These are phyloP conservation scores for Cyrtodaria siliqua DNA, from an alignment of 2,888 invertebrate genomes.

Conservation along the genomic window DNA sequence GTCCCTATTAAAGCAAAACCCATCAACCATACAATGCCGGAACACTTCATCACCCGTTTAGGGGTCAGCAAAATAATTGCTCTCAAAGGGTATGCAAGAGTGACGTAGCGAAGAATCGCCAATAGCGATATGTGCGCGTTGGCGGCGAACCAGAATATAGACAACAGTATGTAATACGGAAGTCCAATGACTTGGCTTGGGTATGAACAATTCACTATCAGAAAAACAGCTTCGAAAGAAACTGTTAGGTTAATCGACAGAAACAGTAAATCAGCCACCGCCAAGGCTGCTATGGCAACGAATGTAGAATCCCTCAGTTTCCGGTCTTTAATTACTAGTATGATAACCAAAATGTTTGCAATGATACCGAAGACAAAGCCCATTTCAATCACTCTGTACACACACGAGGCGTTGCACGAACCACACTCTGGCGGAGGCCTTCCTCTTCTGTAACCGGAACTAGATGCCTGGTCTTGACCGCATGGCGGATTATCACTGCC, in stretches of 20 bases:
- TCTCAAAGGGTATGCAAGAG: constrained; percentile 39
- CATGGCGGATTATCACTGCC: too few species aligned
- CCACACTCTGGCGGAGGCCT: too few species aligned
- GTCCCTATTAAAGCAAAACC: constrained; percentile 37
- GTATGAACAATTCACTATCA: constrained; percentile 16
- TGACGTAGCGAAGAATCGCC: constrained; percentile 51
- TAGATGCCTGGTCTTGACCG: too few species aligned
- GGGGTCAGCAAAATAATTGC: constrained; percentile 29
- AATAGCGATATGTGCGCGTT: constrained; percentile 51
- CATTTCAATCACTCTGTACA: constrained; percentile 37
- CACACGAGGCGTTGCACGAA: constrained; percentile 29
- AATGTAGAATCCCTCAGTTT: constrained; percentile 42
- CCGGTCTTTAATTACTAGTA: constrained; percentile 26
- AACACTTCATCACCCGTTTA: constrained; percentile 38
- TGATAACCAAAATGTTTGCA: constrained; percentile 41
- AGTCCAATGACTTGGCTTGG: not conserved
- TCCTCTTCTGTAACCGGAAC: too few species aligned
- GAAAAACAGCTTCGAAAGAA: constrained; percentile 32
- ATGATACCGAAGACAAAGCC: constrained; percentile 30
- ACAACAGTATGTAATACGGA: constrained; percentile 33
- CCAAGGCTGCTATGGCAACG: constrained; percentile 45
- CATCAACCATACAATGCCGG: constrained; percentile 42
- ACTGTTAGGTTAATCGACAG: constrained; percentile 16
- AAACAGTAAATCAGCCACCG: constrained; percentile 45
- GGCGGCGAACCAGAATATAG: constrained; percentile 47